Evolutionary conservation across 2,113 vertebrate genomes (phyloP), one percentile per base, ranked within the genome.

Genomic region (Sporophila hypoxantha): DNA sequence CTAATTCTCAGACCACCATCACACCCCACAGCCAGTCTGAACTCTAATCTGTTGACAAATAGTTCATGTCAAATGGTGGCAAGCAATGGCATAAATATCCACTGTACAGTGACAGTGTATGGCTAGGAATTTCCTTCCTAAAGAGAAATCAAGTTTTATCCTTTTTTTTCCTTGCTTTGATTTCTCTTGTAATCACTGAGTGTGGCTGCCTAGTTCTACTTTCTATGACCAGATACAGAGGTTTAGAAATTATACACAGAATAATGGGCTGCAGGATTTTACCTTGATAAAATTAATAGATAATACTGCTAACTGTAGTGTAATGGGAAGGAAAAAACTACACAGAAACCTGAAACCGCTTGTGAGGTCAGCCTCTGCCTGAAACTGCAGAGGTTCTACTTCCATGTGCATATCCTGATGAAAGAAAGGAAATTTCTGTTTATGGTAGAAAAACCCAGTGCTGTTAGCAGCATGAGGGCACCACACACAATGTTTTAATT

Each of bases 391-490:
- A 62, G 15, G 15, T 49, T 57, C 42, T 82, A 19, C 25, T 75
- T 78, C 52, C 21, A n/a, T 9, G 9, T 36, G 42, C 18, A 49
- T 16, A n/a, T 50, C 49, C 32, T 18, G 39, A 46, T 29, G 15
- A 61, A 81, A n/a, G 17, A 83, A 77, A 23, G 21, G 9, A 73
- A 84, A 73, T 20, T 41, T 39, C 49, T 67, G 4, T 20, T 62
- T 39, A 53, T 11, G 16, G 53, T 3, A 53, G 37, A 17, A 75
- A 44, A 23, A 2, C 0, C 0, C 8, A 30, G 34, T 11, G 15
- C 20, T 62, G 23, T 55, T 42, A 57, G 37, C 25, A 49, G 37
- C 16, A 10, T 3, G 32, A 55, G 34, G 49, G 59, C 49, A 76
- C 22, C 27, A 42, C 1, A 7, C 4, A 37, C 27, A 53, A 22